Evolutionary conservation across 2,888 invertebrate species (phyloP).

Genomic region (Atrina japonica): DNA sequence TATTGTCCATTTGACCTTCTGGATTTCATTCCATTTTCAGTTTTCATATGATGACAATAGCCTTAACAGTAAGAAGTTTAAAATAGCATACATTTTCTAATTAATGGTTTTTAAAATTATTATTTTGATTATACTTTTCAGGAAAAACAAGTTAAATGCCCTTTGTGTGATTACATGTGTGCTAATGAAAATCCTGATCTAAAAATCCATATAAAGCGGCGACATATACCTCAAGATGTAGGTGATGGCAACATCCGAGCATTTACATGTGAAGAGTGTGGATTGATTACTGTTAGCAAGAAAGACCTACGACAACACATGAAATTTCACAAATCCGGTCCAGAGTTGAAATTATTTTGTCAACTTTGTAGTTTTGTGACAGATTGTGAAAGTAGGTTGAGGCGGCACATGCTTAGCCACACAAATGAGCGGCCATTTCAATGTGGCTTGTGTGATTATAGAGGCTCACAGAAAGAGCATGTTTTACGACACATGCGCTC

Average conservation of each 20-base stretch:
- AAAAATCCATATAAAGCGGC: conserved; percentile 74
- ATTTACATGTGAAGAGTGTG: conserved; percentile 73
- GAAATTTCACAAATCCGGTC: conserved; percentile 77
- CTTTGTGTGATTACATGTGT: conserved; percentile 77
- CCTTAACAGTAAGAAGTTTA: too few relatives aligned
- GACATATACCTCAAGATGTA: conserved; percentile 62
- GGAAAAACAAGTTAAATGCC: conserved; percentile 77
- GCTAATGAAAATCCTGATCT: conserved; percentile 77
- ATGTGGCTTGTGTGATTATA: conserved; percentile 76
- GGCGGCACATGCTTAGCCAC: conserved; percentile 75
- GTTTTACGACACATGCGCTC: conserved; percentile 74
- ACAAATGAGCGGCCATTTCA: conserved; percentile 75
- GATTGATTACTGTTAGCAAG: conserved; percentile 66
- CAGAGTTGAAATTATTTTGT: conserved; percentile 78
- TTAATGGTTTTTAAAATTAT: too few relatives aligned
- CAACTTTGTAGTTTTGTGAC: conserved; percentile 78
- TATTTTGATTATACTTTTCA: conserved; percentile 58
- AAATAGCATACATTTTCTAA: too few relatives aligned
- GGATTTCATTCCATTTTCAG: too few relatives aligned
- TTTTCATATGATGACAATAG: too few relatives aligned
- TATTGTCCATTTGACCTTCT: too few relatives aligned
- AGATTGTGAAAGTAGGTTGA: conserved; percentile 77
- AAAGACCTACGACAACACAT: conserved; percentile 77
- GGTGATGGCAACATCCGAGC: conserved; percentile 57
- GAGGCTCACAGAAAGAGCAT: conserved; percentile 77